phyloP scores from a whole-genome alignment of 2,888 invertebrate species.

The Xestia sexstrigata region DNA sequence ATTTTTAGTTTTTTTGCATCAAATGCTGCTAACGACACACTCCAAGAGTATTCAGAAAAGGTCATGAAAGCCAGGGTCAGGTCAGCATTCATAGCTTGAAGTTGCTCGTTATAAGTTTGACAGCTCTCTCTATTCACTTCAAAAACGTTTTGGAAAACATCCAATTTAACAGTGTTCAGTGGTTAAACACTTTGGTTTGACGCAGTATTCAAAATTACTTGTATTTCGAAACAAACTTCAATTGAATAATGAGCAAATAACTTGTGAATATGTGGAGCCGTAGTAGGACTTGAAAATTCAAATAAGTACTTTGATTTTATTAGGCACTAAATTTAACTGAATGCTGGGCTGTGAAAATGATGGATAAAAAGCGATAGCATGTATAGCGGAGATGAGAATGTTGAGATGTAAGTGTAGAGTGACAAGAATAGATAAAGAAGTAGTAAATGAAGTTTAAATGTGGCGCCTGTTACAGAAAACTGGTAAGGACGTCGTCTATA shows the following conservation, averaged over 20 bases:
- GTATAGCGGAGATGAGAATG: no score
- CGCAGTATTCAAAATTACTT: conserved; percentile 42
- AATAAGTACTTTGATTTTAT: conserved; percentile 4
- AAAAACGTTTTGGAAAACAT: conserved; percentile 53
- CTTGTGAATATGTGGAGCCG: conserved; percentile 10
- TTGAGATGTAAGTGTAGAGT: no score
- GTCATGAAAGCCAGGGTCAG: conserved; percentile 50
- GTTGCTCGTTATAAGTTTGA: conserved; percentile 60
- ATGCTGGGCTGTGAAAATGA: no score
- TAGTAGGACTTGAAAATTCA: background rate
- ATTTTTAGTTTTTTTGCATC: conserved; percentile 14
- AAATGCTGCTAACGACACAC: conserved; percentile 21
- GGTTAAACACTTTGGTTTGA: conserved; percentile 41
- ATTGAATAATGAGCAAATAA: conserved; percentile 36
- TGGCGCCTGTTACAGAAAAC: no score
- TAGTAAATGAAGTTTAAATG: no score
- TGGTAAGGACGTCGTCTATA: no score
- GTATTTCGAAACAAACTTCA: conserved; percentile 51
- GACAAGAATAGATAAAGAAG: no score
- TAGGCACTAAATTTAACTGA: background rate
- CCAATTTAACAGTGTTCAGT: conserved; percentile 50
- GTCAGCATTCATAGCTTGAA: conserved; percentile 49
- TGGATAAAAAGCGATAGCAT: no score
- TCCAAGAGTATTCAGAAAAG: conserved; percentile 34
- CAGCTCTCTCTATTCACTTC: conserved; percentile 39